A percentile compares a stretch with the other conserved stretches of the same genome.
These are phyloP conservation scores for Otolemur crassicaudatus DNA, from an alignment of 2,797 vertebrate species.

Conservation along the genomic window DNA sequence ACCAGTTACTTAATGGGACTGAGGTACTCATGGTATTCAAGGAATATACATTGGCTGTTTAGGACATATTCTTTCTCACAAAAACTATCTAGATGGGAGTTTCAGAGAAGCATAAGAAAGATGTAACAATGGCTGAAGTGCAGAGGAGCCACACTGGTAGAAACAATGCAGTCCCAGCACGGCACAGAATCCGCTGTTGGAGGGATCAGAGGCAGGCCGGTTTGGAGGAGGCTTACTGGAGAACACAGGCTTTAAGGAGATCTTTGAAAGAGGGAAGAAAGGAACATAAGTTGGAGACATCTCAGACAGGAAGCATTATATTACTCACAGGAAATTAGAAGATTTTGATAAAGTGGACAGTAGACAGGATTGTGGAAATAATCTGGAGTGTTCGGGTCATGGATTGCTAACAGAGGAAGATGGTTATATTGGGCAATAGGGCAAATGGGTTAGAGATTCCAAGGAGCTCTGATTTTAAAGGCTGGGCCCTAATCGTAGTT, in stretches of 20 bases:
- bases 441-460: not conserved
- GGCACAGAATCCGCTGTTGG: not conserved
- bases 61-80: not conserved
- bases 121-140: not conserved
- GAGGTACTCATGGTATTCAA: not conserved
- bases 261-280: conserved; percentile 27
- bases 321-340: not conserved
- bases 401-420: not conserved
- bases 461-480: not conserved
- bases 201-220: not conserved
- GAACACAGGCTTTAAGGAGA: not conserved
- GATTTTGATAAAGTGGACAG: not conserved
- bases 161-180: not conserved
- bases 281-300: not conserved
- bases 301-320: not conserved
- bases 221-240: not conserved
- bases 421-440: not conserved
- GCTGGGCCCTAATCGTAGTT: not conserved
- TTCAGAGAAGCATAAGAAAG: not conserved
- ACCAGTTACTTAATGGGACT: not conserved
- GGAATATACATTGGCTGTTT: not conserved
- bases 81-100: not conserved
- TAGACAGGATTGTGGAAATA: not conserved
- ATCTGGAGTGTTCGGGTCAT: not conserved
- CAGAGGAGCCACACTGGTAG: not conserved